Evolutionary conservation across 2,113 vertebrate genomes (phyloP).

Genomic region (Rhineura floridana): DNA sequence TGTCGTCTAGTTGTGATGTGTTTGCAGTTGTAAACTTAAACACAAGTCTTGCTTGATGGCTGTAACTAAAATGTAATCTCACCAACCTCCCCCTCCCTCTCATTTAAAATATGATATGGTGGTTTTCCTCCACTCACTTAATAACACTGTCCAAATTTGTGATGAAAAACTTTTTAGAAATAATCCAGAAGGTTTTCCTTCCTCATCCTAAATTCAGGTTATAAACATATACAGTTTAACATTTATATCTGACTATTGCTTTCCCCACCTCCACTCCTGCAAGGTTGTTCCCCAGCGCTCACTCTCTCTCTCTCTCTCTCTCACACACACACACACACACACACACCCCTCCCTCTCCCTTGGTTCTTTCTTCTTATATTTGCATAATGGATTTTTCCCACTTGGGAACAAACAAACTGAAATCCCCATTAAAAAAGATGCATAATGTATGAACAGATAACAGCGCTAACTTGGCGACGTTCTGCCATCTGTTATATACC

Average conservation of each 20-base stretch:
- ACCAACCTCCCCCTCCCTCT: not conserved
- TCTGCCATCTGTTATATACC: constrained; percentile 75
- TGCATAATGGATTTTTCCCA: constrained; percentile 54
- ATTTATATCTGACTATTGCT: not conserved
- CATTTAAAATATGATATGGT: not conserved
- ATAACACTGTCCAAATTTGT: not conserved
- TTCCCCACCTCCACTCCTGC: not conserved
- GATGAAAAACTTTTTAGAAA: not conserved
- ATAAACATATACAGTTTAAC: not conserved
- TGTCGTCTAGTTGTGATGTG: not conserved
- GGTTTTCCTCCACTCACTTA: too few relatives aligned
- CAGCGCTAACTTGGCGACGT: constrained; percentile 41
- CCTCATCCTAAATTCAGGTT: not conserved
- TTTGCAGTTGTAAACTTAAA: not conserved
- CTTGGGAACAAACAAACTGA: constrained; percentile 53
- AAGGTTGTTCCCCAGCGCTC: not conserved
- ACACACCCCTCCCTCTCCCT: not conserved
- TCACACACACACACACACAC: not conserved
- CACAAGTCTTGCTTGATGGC: not conserved
- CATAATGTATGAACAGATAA: constrained; percentile 65
- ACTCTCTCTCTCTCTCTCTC: not conserved
- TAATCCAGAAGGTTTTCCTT: not conserved
- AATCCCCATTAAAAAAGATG: constrained; percentile 47
- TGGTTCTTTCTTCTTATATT: not conserved
- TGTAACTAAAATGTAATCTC: too few relatives aligned